Evolutionary conservation across 2,888 invertebrate species (phyloP).

Genomic region (Nesidiocoris tenuis): DNA sequence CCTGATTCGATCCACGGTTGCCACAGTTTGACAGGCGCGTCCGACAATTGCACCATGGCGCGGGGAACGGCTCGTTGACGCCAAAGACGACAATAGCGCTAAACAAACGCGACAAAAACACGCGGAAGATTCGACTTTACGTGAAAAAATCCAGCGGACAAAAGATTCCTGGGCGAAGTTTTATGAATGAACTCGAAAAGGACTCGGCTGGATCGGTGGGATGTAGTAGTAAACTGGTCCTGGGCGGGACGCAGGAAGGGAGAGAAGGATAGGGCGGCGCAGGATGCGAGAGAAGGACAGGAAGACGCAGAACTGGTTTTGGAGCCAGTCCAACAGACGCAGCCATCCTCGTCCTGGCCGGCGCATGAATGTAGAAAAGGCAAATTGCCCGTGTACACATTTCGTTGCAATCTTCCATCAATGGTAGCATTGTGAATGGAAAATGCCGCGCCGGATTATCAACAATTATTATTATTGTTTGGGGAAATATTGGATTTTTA

Average conservation of each 20-base stretch:
- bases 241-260: neutral
- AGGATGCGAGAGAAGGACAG: neutral
- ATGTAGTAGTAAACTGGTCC: neutral
- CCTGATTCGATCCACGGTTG: conserved; percentile 55
- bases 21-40: conserved; percentile 53
- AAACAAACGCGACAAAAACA: neutral
- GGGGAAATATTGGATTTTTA: too few species aligned
- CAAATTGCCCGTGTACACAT: neutral
- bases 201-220: neutral
- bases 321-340: neutral
- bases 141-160: neutral
- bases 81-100: too few species aligned
- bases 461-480: too few species aligned
- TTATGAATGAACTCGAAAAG: neutral
- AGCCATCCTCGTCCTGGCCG: neutral
- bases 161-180: neutral
- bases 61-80: too few species aligned
- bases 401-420: too few species aligned
- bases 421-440: too few species aligned
- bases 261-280: neutral
- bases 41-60: conserved; percentile 49
- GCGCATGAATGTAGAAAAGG: neutral
- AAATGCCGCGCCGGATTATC: too few species aligned
- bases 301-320: neutral
- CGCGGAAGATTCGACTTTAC: too few species aligned